Conservation (phyloP, 2,797 vertebrate species). For the Peromyscus melanophrys region DNA sequence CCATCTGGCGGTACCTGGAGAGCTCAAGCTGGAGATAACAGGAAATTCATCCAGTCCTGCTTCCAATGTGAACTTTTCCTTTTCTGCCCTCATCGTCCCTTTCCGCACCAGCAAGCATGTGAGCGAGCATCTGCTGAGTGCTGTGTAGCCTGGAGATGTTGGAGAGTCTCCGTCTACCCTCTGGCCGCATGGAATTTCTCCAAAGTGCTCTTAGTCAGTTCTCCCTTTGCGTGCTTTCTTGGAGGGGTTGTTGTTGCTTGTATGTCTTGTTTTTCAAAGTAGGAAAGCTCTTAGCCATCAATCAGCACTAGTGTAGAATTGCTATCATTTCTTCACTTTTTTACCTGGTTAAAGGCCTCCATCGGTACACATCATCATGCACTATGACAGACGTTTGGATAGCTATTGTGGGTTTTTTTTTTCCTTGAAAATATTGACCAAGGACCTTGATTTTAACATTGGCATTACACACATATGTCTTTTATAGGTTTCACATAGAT, state of each 20-base stretch:
- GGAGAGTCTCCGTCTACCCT: slow-evolving; percentile 68
- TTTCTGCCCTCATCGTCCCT: not conserved
- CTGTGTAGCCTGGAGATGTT: not conserved
- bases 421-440: not conserved
- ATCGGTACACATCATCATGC: not conserved
- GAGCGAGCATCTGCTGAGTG: slow-evolving; percentile 39
- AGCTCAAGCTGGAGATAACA: not conserved
- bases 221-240: slow-evolving; percentile 26
- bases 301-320: slow-evolving; percentile 45
- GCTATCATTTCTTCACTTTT: slow-evolving; percentile 39
- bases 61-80: not conserved
- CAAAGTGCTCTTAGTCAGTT: slow-evolving; percentile 52
- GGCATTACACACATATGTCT: not conserved
- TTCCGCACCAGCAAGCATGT: slow-evolving; percentile 10
- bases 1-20: not conserved
- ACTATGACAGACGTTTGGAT: not conserved
- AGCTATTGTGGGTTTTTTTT: slow-evolving; percentile 32
- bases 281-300: slow-evolving; percentile 75
- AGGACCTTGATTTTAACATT: not conserved
- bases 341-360: not conserved
- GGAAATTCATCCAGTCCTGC: not conserved
- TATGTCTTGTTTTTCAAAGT: slow-evolving; percentile 67
- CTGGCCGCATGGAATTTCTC: slow-evolving; percentile 70
- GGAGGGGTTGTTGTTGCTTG: slow-evolving; percentile 21
- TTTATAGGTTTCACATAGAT: not conserved